phyloP scores from a whole-genome alignment of 2,797 vertebrate species.

The Numenius phaeopus region DNA sequence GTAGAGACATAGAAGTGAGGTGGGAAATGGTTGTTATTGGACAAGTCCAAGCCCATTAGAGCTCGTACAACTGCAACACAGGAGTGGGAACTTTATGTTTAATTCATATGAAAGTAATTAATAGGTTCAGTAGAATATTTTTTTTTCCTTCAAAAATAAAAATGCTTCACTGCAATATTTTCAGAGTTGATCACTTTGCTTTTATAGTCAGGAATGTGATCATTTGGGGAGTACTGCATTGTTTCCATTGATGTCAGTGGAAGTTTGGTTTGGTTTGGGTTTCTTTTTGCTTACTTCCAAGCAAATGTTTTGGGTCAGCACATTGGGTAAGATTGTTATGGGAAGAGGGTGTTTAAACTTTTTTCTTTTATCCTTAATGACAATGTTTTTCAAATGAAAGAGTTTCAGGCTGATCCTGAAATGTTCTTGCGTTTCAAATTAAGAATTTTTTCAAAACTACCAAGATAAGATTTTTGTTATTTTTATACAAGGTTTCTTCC shows the following conservation, averaged over 20 bases:
- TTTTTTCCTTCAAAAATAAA: background rate
- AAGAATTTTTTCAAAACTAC: background rate
- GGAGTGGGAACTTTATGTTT: background rate
- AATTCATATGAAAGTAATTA: background rate
- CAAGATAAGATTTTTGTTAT: rapidly evolving
- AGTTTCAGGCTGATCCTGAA: background rate
- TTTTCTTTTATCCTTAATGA: background rate
- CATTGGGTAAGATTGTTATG: background rate
- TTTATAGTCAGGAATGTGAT: background rate
- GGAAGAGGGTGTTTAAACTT: rapidly evolving
- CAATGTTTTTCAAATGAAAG: background rate
- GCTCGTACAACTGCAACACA: background rate
- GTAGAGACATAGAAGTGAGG: background rate
- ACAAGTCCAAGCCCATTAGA: background rate
- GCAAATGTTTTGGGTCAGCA: background rate
- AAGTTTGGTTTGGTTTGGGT: background rate
- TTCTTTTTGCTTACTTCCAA: background rate
- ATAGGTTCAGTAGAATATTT: background rate
- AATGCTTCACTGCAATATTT: background rate
- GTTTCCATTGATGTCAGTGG: background rate
- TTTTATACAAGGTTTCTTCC: background rate
- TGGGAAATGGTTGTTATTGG: background rate
- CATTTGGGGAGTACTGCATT: background rate
- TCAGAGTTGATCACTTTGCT: background rate
- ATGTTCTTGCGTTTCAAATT: background rate